These are phyloP conservation scores for Crenuchus spilurus DNA, from an alignment of 2,797 vertebrate genomes.

Conservation along the genomic window DNA sequence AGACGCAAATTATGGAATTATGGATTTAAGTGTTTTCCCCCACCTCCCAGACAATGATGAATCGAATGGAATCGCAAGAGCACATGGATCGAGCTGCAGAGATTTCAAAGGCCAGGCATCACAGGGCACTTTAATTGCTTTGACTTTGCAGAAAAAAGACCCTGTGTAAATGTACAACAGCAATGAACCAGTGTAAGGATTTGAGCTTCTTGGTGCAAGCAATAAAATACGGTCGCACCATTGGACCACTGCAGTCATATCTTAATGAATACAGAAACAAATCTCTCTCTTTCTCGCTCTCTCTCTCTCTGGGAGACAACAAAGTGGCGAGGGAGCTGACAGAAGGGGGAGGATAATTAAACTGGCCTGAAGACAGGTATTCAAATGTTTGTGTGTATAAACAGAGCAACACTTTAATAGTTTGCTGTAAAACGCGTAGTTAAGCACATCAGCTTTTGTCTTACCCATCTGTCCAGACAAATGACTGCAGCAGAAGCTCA, in stretches of 20 bases:
- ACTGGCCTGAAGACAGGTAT: slow-evolving; percentile 87
- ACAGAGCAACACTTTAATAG: slow-evolving; percentile 85
- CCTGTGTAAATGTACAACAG: slow-evolving; percentile 52
- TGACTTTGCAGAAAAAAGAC: slow-evolving; percentile 77
- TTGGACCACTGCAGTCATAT: slow-evolving; percentile 68
- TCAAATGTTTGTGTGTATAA: slow-evolving; percentile 85
- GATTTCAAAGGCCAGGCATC: slow-evolving; percentile 79
- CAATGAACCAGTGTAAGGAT: slow-evolving; percentile 56
- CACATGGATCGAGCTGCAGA: slow-evolving; percentile 66
- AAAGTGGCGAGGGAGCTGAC: slow-evolving; percentile 78
- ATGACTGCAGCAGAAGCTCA: slow-evolving; percentile 74
- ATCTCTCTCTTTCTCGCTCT: slow-evolving; percentile 63
- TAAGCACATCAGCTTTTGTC: slow-evolving; percentile 81
- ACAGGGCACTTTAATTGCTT: slow-evolving; percentile 74
- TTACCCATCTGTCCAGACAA: slow-evolving; percentile 83
- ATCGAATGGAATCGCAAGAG: slow-evolving; percentile 60
- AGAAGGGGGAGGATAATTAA: slow-evolving; percentile 86
- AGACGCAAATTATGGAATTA: slow-evolving; percentile 73
- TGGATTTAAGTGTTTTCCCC: slow-evolving; percentile 66
- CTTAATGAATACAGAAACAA: slow-evolving; percentile 83
- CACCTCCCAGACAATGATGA: slow-evolving; percentile 77
- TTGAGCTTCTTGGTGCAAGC: slow-evolving; percentile 11
- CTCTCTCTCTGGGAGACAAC: slow-evolving; percentile 77
- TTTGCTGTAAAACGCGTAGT: slow-evolving; percentile 86
- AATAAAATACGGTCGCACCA: slow-evolving; percentile 45